Evolutionary conservation across 35 echinoderm and acorn worm genomes (phyloP).

Genomic region (Apostichopus parvimensis): DNA sequence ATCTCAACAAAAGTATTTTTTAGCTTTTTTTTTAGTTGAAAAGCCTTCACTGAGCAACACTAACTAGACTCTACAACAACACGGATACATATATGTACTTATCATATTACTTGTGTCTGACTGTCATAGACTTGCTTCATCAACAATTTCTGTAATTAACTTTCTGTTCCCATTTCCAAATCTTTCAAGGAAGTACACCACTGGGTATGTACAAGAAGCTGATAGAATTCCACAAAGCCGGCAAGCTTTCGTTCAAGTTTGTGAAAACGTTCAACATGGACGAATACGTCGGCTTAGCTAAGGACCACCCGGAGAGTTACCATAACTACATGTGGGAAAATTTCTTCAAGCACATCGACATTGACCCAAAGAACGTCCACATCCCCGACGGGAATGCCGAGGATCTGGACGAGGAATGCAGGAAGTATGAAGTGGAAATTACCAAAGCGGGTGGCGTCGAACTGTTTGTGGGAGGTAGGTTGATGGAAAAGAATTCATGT

Average conservation of each 20-base stretch:
- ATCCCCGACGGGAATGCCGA: conserved; percentile 84
- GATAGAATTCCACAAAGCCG: conserved; percentile 78
- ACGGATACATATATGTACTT: too few relatives aligned
- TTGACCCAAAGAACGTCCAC: conserved; percentile 87
- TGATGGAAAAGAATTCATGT: background rate
- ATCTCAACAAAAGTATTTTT: too few relatives aligned
- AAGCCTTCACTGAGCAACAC: too few relatives aligned
- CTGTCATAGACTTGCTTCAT: too few relatives aligned
- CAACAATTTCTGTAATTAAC: too few relatives aligned
- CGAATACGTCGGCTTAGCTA: conserved; percentile 81
- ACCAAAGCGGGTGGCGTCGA: conserved; percentile 82
- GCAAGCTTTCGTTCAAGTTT: conserved; percentile 80
- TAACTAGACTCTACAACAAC: too few relatives aligned
- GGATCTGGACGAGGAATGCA: conserved; percentile 79
- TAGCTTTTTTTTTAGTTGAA: too few relatives aligned
- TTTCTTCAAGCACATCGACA: conserved; percentile 98
- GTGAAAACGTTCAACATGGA: conserved; percentile 99
- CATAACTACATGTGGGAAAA: conserved; percentile 98
- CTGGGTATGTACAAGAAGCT: conserved; percentile 92
- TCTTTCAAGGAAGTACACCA: conserved; percentile 68
- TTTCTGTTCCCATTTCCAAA: too few relatives aligned
- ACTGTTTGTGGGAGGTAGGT: conserved; percentile 90
- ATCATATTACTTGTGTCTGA: too few relatives aligned
- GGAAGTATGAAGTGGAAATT: conserved; percentile 83
- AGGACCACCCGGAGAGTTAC: conserved; percentile 90